Evolutionary conservation across 2,888 invertebrate genomes (phyloP), one percentile per base, ranked within the genome.

Genomic region (Melinaea menophilus): DNA sequence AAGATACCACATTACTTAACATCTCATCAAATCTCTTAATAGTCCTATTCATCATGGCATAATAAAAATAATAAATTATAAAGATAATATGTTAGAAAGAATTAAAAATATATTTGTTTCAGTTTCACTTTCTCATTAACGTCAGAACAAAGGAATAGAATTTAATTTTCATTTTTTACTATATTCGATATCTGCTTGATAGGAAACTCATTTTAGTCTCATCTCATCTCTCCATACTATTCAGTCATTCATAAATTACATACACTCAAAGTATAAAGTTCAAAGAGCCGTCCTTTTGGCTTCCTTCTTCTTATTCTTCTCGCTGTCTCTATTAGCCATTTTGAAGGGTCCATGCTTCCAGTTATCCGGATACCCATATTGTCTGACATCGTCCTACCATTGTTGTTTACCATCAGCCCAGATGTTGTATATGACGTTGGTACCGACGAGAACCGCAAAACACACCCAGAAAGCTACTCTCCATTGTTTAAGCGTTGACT

Each of bases 381-480:
- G 86, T n/a, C 91, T 79, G 0, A 92, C 91, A 68, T 93, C 92
- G 74, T 95, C 95, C 95, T 95, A 95, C 78, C 92, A 92, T 71
- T 95, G 94, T 55, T 94, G 92, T 60, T 95, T 93, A 1, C 94
- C 95, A 61, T 94, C 94, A 0, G 94, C 95, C 82, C 92, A 94
- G 48, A 94, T 69, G 3, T 93, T 81, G 79, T 94, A 96, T 0
- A 95, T 83, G 0, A 93, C 66, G 74, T 94, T 94, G 1, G 95
- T 94, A 1, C 92, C 80, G 0, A 93, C 79, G 58, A 95, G 91
- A 0, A 95, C 93, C 0, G 82, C 92, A 55, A 94, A 92, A 55
- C 94, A 93, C 51, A 95, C 94, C 94, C 95, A 95, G 77, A 95
- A 95, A 0, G 95, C 95, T 0, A 91, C 75, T 11, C 93, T 86